phyloP scores from a whole-genome alignment of 2,797 vertebrate genomes.

The Danio kyathit region DNA sequence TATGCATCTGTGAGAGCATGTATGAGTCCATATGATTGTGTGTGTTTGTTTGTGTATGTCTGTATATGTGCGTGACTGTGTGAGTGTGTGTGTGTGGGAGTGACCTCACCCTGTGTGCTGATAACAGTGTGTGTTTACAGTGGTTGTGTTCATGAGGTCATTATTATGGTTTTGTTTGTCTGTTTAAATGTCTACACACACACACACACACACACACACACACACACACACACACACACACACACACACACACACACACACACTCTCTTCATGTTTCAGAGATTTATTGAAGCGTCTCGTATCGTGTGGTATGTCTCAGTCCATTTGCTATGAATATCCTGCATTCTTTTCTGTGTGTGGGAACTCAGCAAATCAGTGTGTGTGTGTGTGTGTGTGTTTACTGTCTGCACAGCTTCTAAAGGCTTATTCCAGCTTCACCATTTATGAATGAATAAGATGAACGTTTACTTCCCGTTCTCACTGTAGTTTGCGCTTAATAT shows the following conservation, averaged over 20 bases:
- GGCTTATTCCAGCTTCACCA: background rate
- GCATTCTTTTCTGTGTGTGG: background rate
- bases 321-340: constrained; percentile 28
- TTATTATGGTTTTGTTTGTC: background rate
- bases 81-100: too few relatives aligned
- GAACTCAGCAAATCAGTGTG: background rate
- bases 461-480: background rate
- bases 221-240: too few relatives aligned
- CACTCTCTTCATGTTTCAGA: background rate
- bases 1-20: too few relatives aligned
- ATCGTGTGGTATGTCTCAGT: constrained; percentile 8
- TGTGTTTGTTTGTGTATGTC: too few relatives aligned
- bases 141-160: background rate
- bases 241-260: too few relatives aligned
- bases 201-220: too few relatives aligned
- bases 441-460: background rate
- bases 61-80: too few relatives aligned
- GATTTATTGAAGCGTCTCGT: background rate
- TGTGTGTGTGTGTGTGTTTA: background rate
- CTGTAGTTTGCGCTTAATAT: background rate
- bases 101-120: too few relatives aligned
- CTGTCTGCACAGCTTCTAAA: background rate
- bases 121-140: background rate
- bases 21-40: too few relatives aligned
- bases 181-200: background rate